phyloP scores from a whole-genome alignment of 2,888 invertebrate genomes.

The Empis stercorea region DNA sequence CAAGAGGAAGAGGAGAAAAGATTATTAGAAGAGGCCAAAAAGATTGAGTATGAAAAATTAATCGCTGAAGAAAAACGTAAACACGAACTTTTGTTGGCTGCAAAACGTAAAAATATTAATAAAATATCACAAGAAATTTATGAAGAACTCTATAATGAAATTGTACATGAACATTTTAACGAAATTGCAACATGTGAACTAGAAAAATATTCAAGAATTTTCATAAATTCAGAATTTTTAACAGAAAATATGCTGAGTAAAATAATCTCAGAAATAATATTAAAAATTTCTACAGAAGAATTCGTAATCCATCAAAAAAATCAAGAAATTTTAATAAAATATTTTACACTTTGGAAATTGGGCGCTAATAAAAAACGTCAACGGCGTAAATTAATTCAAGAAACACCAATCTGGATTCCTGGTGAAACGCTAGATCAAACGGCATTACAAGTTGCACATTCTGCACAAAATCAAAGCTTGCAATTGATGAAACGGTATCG shows the following conservation, averaged over 20 bases:
- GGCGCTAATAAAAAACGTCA: slow-evolving; percentile 31
- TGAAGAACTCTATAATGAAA: slow-evolving; percentile 12
- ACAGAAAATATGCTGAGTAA: slow-evolving; percentile 8
- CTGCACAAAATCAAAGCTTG: slow-evolving; percentile 37
- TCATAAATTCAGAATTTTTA: slow-evolving; percentile 15
- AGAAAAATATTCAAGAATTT: slow-evolving; percentile 18
- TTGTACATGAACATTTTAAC: slow-evolving; percentile 14
- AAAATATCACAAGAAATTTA: slow-evolving; percentile 1
- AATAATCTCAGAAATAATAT: slow-evolving; percentile 25
- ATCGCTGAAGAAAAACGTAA: slow-evolving; percentile 4
- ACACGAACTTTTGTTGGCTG: neutral
- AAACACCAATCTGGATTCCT: slow-evolving; percentile 44
- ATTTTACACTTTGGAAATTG: slow-evolving; percentile 38
- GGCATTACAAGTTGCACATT: slow-evolving; percentile 31
- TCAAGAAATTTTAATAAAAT: slow-evolving; percentile 29
- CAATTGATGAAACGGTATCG: slow-evolving; percentile 39
- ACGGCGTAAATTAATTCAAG: slow-evolving; percentile 40
- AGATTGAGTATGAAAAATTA: slow-evolving; percentile 11
- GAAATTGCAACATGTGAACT: slow-evolving; percentile 19
- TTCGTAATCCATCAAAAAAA: slow-evolving; percentile 26
- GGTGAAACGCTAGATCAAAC: slow-evolving; percentile 19
- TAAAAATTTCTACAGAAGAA: slow-evolving; percentile 27
- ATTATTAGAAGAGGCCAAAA: slow-evolving; percentile 9
- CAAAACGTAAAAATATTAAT: neutral
- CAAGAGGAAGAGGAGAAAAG: slow-evolving; percentile 11